These are phyloP conservation scores for Eurystomus gularis DNA, from an alignment of 2,113 vertebrate species.

Conservation along the genomic window DNA sequence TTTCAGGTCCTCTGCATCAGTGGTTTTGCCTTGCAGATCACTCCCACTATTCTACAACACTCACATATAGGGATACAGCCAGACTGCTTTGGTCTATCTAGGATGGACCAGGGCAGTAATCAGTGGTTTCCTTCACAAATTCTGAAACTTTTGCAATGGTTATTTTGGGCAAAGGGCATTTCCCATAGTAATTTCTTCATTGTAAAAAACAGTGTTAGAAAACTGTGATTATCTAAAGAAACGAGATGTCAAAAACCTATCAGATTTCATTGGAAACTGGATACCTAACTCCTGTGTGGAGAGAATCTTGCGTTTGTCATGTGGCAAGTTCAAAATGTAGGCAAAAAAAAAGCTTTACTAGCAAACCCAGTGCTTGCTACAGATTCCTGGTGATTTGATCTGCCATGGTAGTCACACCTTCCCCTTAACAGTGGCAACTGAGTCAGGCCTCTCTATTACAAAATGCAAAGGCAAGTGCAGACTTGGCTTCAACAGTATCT, in stretches of 20 bases:
- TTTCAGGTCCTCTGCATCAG: neutral
- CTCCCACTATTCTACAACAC: rapidly evolving
- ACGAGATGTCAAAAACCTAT: neutral
- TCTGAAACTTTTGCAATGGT: neutral
- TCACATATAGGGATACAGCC: neutral
- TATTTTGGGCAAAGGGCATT: neutral
- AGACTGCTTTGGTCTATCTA: neutral
- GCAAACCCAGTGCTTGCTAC: neutral
- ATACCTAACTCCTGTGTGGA: neutral
- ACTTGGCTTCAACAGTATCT: neutral
- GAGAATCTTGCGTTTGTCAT: neutral
- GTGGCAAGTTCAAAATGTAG: neutral
- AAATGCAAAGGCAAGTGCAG: neutral
- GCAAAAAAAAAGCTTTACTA: neutral
- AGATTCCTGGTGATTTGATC: neutral
- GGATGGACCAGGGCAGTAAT: neutral
- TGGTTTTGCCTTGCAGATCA: neutral
- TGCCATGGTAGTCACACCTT: neutral
- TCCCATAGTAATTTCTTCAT: neutral
- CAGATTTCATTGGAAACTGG: neutral
- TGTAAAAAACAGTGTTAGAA: neutral
- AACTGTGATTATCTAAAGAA: neutral
- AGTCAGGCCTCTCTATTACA: neutral
- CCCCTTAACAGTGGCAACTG: neutral
- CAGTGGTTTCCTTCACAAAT: neutral